Evolutionary conservation across 1,140 invertebrate species (phyloP), one percentile per base, ranked within the genome.

Genomic region (Cydia amplana): DNA sequence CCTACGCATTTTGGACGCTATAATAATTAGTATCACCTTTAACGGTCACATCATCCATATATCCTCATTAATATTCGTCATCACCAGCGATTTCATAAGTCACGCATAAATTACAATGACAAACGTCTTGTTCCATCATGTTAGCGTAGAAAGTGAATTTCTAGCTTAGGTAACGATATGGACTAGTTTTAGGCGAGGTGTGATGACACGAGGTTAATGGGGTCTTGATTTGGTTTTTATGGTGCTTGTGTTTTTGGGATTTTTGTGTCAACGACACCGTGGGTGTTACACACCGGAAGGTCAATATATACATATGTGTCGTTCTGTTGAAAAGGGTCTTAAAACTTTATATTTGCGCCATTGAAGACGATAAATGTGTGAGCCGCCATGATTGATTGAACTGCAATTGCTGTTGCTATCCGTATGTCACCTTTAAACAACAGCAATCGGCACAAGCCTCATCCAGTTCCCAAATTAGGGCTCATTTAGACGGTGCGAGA

Each of bases 121-220:
- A 49, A 49, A 40, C 51, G 16, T 60, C 20, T 23, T 60, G 20
- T 23, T 23, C 20, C 7, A 6, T 55, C 4, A 18, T 60, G 55
- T 60, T 23, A 20, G 55, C 55, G 20, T 60, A 60, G 55, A 60
- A 60, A 60, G 55, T 23, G 55, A 60, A 60, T 60, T 60, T 60
- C 18, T 60, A 60, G 20, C 55, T 60, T 60, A 23, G 55, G 55
- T 60, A 60, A 60, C 10, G 55, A 60, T 23, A 60, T 60, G 55
- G 55, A 60, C 55, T 23, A 23, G 55, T 60, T 60, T 60, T 60
- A 60, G 55, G 55, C 55, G 55, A 60, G 18, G 51, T 51, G 51
- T 60, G 55, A 60, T 60, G 18, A 60, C 55, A 60, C 20, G 49
- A 23, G 55, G 55, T 60, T 2, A 60, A 60, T 60, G 20, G 43